A percentile compares a stretch with the other conserved stretches of the same genome.
Evolutionary conservation across 1,140 invertebrate genomes (phyloP).

Genomic region (Formica selysi): DNA sequence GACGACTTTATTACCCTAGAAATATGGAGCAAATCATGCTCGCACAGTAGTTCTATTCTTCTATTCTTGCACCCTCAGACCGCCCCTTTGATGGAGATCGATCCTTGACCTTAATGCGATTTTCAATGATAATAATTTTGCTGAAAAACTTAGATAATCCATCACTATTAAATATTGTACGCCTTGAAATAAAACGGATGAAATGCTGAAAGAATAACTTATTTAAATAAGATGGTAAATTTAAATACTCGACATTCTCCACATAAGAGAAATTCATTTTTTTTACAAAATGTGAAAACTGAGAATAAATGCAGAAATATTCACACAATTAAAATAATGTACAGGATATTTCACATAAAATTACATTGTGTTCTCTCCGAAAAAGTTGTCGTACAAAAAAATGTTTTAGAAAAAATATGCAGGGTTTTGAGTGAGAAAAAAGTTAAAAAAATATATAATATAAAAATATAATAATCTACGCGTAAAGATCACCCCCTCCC

Average conservation of each 20-base stretch:
- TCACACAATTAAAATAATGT: not conserved
- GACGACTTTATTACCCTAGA: constrained; percentile 46
- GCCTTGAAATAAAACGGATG: not conserved
- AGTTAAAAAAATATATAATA: too few species aligned
- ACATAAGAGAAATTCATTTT: not conserved
- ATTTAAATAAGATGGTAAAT: not conserved
- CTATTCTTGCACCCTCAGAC: not conserved
- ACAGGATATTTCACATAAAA: too few species aligned
- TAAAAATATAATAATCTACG: constrained; percentile 3
- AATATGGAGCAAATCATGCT: constrained; percentile 56
- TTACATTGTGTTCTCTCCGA: too few species aligned
- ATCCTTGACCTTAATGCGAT: not conserved
- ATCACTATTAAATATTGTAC: not conserved
- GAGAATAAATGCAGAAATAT: constrained; percentile 7
- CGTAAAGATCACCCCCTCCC: not conserved
- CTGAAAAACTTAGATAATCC: not conserved
- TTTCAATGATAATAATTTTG: not conserved
- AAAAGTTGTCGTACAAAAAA: too few species aligned
- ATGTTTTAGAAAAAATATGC: too few species aligned
- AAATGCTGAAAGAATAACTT: not conserved
- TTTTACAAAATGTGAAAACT: not conserved
- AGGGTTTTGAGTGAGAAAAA: too few species aligned
- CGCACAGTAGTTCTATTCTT: not conserved
- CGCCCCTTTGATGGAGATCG: constrained; percentile 12
- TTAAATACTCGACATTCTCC: not conserved